Conservation (phyloP, 2,113 vertebrate species). For the Nycticryphes semicollaris region DNA sequence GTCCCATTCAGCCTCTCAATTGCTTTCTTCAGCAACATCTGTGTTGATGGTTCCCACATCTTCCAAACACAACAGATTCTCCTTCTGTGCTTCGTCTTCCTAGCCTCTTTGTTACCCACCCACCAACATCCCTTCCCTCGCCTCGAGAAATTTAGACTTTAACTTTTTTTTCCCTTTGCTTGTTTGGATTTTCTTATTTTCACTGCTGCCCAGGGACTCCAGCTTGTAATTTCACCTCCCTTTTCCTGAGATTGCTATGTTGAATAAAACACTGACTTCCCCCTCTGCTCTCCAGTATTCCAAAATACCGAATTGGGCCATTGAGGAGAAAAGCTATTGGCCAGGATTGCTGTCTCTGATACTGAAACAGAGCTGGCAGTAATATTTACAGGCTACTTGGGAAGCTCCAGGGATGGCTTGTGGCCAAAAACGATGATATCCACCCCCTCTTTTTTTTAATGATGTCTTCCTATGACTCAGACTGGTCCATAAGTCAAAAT, state of each 20-base stretch:
- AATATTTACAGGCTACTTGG: slow-evolving; percentile 58
- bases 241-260: not conserved
- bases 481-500: slow-evolving; percentile 60
- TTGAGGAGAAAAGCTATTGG: slow-evolving; percentile 22
- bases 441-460: slow-evolving; percentile 47
- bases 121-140: not conserved
- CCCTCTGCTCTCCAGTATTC: not conserved
- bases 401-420: slow-evolving; percentile 56
- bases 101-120: not conserved
- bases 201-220: not conserved
- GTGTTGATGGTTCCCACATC: slow-evolving; percentile 54
- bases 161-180: not conserved
- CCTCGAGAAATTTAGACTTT: not conserved
- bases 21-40: slow-evolving; percentile 45
- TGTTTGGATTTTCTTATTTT: slow-evolving; percentile 10
- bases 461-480: slow-evolving; percentile 65
- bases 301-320: slow-evolving; percentile 20
- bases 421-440: slow-evolving; percentile 62
- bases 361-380: slow-evolving; percentile 43
- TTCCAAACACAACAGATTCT: slow-evolving; percentile 53
- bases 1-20: slow-evolving; percentile 10
- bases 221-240: slow-evolving; percentile 26
- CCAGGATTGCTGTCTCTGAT: slow-evolving; percentile 16
- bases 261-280: slow-evolving; percentile 26
- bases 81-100: slow-evolving; percentile 9